These are phyloP conservation scores for Limnephilus lunatus DNA, from an alignment of 2,888 invertebrate species.

Conservation along the genomic window DNA sequence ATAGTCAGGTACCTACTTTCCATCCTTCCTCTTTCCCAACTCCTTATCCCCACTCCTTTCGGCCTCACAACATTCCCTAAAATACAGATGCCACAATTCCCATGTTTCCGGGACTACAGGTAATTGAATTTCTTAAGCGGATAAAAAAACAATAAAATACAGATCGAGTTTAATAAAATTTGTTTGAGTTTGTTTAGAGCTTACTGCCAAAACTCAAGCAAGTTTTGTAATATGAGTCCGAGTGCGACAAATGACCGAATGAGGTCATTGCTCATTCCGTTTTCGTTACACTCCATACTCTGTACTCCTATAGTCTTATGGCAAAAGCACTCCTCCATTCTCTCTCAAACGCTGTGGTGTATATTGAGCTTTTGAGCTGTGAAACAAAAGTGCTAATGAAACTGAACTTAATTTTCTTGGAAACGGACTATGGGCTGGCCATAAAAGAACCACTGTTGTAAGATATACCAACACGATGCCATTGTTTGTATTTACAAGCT, in stretches of 20 bases:
- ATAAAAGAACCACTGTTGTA: neutral
- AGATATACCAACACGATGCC: neutral
- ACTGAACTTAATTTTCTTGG: neutral
- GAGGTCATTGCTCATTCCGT: neutral
- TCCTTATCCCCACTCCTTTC: no score
- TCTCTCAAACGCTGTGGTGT: neutral
- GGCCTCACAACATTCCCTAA: no score
- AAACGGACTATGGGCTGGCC: neutral
- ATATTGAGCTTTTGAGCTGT: neutral
- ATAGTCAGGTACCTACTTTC: no score
- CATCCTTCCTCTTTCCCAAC: no score
- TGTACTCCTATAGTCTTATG: neutral
- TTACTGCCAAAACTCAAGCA: neutral
- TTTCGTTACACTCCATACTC: neutral
- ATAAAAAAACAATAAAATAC: no score
- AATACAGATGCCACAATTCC: no score
- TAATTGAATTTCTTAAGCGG: no score
- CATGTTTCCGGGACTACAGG: no score
- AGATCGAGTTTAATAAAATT: no score
- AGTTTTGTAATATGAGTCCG: neutral
- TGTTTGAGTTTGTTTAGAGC: neutral
- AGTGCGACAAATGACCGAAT: neutral
- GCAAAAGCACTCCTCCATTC: neutral
- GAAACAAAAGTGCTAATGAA: conserved; percentile 12
- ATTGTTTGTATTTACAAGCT: neutral